Conservation (phyloP, 1,140 invertebrate species). For the Drosophila suzukii region DNA sequence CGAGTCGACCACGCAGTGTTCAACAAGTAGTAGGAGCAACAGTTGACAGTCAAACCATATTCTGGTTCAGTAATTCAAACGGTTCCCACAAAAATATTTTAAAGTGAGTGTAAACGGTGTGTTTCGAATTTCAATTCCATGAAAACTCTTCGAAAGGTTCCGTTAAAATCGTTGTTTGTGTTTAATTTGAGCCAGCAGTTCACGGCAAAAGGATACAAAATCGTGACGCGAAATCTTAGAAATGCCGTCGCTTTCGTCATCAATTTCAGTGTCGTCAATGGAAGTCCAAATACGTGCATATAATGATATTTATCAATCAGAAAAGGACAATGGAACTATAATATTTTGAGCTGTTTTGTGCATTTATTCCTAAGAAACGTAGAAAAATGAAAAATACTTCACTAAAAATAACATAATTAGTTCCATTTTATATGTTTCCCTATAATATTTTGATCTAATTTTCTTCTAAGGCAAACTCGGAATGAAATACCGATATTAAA, state of each 20-base stretch:
- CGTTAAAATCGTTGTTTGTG: not conserved
- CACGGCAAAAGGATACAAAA: not conserved
- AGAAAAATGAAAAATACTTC: not conserved
- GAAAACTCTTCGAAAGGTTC: not conserved
- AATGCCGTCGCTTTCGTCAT: conserved; percentile 70
- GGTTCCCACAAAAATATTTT: conserved; percentile 23
- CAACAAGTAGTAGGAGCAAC: conserved; percentile 80
- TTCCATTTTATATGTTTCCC: no score
- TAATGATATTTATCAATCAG: not conserved
- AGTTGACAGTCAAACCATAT: conserved; percentile 43
- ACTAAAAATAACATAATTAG: no score
- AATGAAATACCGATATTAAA: no score
- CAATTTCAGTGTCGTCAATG: conserved; percentile 10
- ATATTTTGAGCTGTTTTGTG: not conserved
- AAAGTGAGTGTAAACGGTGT: conserved; percentile 36
- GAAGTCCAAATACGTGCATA: conserved; percentile 7
- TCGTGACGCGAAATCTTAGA: conserved; percentile 63
- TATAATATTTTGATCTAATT: no score
- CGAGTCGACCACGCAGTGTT: conserved; percentile 76
- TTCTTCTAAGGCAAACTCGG: no score
- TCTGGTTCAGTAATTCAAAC: conserved; percentile 3
- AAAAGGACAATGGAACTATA: not conserved
- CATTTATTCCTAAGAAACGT: not conserved
- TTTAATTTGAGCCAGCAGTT: not conserved
- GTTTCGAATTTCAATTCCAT: not conserved